Base-by-base conservation (phyloP, 1,140 invertebrate species). In the Drosophila varians region DNA sequence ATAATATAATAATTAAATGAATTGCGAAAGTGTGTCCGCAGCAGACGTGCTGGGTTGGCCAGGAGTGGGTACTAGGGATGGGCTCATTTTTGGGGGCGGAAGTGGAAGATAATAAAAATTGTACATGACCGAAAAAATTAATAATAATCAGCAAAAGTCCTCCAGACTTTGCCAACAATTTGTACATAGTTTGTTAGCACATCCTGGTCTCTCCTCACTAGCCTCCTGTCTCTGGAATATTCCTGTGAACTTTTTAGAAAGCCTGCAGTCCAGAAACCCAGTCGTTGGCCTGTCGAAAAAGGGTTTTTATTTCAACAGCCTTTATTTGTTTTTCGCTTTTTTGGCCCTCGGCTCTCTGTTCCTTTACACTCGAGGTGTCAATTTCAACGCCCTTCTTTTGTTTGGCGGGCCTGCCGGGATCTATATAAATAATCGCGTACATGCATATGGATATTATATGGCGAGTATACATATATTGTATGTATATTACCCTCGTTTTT, bases 1-100 rank as follows among this genome's bases (percentile, higher is more conserved):
- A 87, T 86, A 86, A 86, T 77, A 86, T 86, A 86, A 86, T 86
- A 86, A 86, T 86, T 86, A 86, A 86, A 86, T 56, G 80, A 86
- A 86, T 86, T 86, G 80, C 77, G 77, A 87, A 86, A 86, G 80
- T 86, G 80, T 86, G 80, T 86, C 82, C 77, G 76, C 60, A 74
- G 68, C 77, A 84, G 72, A 79, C 80, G 79, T 74, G 65, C 71
- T 60, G 75, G 56, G 71, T 68, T 86, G 75, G 70, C 74, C 79
- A 84, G 60, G 31, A 53, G 11, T 43, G 18, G 25, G 25, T 16
- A 18, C 23, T 71, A 71, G 68, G 53, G 68, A 70, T 71, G 68
- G 66, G 46, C 31, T 26, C 16, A 9, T 26, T 70, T 58, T 70
- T 7, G 34, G 42, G 34, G 26, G n/a, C 40, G 45, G 45, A 69